These are phyloP conservation scores for Eutolmus rufibarbis DNA, from an alignment of 2,888 invertebrate genomes.

Conservation along the genomic window DNA sequence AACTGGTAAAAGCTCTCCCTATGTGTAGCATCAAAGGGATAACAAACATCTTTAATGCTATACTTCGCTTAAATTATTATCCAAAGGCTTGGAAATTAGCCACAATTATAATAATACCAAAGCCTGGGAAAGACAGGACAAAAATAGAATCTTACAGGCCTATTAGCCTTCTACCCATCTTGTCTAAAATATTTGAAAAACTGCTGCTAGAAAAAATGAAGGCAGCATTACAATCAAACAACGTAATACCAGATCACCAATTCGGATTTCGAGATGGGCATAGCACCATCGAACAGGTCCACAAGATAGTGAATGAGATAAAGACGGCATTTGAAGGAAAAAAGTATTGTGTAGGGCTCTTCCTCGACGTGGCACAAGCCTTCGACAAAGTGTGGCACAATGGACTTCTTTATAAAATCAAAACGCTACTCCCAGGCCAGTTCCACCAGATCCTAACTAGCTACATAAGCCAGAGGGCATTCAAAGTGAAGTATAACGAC, in stretches of 20 bases:
- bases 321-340: neutral
- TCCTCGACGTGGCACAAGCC: neutral
- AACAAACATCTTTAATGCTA: neutral
- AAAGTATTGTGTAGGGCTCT: neutral
- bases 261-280: neutral
- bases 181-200: neutral
- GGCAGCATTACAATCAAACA: neutral
- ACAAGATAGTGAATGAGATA: neutral
- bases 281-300: neutral
- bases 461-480: neutral
- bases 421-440: neutral
- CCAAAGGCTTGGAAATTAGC: neutral
- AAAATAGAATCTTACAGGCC: neutral
- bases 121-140: neutral
- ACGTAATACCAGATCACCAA: neutral
- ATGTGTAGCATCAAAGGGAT: neutral
- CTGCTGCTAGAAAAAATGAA: neutral
- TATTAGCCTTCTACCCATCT: neutral
- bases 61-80: neutral
- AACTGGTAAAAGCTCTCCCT: neutral
- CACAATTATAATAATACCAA: neutral
- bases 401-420: neutral
- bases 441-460: neutral
- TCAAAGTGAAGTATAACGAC: no score
- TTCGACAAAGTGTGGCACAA: neutral